A percentile compares a stretch with the other conserved stretches of the same genome.
phyloP scores from a whole-genome alignment of 2,888 invertebrate species.

The Erebia aethiops region DNA sequence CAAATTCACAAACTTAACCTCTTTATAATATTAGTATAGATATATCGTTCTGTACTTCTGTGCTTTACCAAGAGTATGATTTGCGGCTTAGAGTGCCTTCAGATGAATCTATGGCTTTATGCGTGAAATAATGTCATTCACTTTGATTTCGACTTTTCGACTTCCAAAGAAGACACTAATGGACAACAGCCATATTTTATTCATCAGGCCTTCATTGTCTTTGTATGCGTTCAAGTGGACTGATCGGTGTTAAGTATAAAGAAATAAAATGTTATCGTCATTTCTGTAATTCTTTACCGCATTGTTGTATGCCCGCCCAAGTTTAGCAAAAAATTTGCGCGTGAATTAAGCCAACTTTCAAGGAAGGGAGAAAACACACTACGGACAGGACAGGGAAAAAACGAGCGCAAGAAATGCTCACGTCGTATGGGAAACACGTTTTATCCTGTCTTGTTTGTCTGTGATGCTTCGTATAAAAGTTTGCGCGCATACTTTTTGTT shows the following conservation, averaged over 20 bases:
- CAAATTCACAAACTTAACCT: no score
- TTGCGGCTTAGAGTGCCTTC: no score
- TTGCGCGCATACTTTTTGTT: no score
- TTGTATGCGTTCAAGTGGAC: background rate
- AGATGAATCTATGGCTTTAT: background rate
- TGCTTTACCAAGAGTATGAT: no score
- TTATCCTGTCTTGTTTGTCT: no score
- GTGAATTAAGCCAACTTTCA: background rate
- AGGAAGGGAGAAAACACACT: background rate
- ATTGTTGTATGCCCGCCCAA: constrained; percentile 20
- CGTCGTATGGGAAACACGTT: no score
- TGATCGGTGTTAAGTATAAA: constrained; percentile 9
- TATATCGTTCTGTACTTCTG: no score
- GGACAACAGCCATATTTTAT: constrained; percentile 1
- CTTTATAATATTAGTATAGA: no score
- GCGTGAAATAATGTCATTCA: background rate
- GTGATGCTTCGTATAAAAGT: no score
- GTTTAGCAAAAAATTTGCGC: constrained; percentile 17
- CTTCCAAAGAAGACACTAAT: background rate
- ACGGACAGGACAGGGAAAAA: no score
- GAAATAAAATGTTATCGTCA: constrained; percentile 31
- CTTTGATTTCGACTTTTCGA: background rate
- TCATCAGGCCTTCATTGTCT: constrained; percentile 2
- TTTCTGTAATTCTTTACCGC: constrained; percentile 14
- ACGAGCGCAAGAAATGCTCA: no score